Base-by-base conservation (phyloP, 2,797 vertebrate genomes). In the Catharus ustulatus region DNA sequence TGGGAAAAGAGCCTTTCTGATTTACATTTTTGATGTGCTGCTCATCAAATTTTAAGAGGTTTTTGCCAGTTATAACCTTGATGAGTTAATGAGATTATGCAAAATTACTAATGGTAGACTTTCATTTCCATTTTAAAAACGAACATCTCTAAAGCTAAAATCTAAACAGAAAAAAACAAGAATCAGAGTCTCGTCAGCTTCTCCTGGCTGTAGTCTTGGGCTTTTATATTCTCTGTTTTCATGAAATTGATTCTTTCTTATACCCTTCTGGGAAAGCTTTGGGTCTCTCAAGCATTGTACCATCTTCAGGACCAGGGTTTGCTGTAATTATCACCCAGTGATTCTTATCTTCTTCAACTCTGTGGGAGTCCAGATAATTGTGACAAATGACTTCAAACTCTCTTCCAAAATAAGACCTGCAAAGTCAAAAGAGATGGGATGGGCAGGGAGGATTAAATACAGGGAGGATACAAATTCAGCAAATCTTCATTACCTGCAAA, bases 331-430 rank as follows among this genome's bases (percentile, higher is more conserved):
- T 74, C 46, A 98, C 61, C 99, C 99, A 99, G 84, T 99, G 97
- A 95, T 99, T 99, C 89, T 97, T 97, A 27, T 98, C 97, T 96
- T 97, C 97, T 96, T 99, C 99, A 7, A 91, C 98, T 97, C 95
- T 98, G 94, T 98, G 99, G 19, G 97, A 95, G 68, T 99, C 98
- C 94, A 99, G 73, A 63, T 98, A 98, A 11, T 99, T 99, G 84
- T 99, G 98, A 82, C 98, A 98, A 2, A 97, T 96, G 15, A 99
- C 97, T 95, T 99, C 99, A 27, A 96, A 98, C 94, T 99, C 99
- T 86, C 97, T 98, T 82, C 99, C 99, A 82, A 98, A 99, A 15
- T 89, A 94, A 74, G 98, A 98, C 97, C 99, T 99, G 97, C 38
- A 94, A 75, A 75, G 69, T 94, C 30, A 91, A 91, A 59, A 46